Evolutionary conservation across 2,888 invertebrate genomes (phyloP), one percentile per base, ranked within the genome.

Genomic region (Palloptera scutellata): DNA sequence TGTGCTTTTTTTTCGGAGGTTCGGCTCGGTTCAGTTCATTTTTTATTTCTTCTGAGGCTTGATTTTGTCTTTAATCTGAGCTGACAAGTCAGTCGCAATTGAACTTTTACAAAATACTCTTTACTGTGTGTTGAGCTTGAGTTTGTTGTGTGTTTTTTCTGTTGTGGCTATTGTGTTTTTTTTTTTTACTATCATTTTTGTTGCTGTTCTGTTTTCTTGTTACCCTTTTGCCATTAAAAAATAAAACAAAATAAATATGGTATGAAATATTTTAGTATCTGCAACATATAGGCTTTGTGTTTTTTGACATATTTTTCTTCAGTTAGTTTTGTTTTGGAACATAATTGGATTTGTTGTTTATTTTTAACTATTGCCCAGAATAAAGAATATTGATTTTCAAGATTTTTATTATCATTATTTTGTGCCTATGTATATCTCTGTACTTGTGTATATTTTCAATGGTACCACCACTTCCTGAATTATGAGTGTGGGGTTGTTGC

Each of bases 291-390:
- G 30, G 15, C 30, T 30, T 58, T 58, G 52, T n/a, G 45, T 61
- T 17, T 42, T n/a, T 15, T 40, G 12, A 43, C 30, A 15, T 48
- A 55, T 55, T 65, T 59, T 6, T 30, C 30, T 30, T 30, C 2
- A 10, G 43, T 58, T 58, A n/a, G 15, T 58, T 30, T 41, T 61
- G 51, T 41, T 55, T 43, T 43, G 30, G 11, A 17, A 20, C 77
- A 74, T 78, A 78, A 78, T 78, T 78, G 79, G 79, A 80, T 78
- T 78, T 75, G 68, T 69, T 65, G 61, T 13, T 58, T 40, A 40
- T 20, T 17, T 42, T 17, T 8, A 15, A 17, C 12, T 17, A 3
- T 20, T 40, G 13, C 40, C 11, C 19, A 19, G 43, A 55, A 54
- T 45, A 64, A 45, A 30, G 57, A 64, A 41, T 70, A 70, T 72